A percentile compares a stretch with the other conserved stretches of the same genome.
These are phyloP conservation scores for Desmophyllum pertusum DNA, from an alignment of 92 coral and sea anemone genomes.

Conservation along the genomic window DNA sequence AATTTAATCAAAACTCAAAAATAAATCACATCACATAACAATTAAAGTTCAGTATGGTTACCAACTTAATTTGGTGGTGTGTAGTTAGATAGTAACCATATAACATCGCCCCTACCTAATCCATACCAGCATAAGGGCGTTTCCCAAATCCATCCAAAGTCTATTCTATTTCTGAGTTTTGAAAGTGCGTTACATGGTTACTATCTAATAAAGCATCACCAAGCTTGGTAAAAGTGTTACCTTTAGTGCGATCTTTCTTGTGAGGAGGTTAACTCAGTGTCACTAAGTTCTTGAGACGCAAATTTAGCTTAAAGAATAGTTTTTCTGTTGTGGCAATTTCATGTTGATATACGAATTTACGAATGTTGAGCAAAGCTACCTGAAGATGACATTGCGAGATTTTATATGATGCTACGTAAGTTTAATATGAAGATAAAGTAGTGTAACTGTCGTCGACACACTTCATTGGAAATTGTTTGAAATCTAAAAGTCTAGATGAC, in stretches of 20 bases:
- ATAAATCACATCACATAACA: not conserved
- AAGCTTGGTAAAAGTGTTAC: not conserved
- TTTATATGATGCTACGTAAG: not conserved
- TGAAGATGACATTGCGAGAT: not conserved
- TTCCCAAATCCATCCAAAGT: no score
- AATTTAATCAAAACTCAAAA: not conserved
- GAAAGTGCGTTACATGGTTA: not conserved
- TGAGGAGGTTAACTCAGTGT: no score
- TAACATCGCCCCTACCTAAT: not conserved
- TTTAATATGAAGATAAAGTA: not conserved
- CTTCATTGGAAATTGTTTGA: not conserved
- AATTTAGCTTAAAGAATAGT: not conserved
- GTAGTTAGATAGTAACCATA: not conserved
- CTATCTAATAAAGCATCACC: not conserved
- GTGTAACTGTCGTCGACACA: conserved; percentile 14
- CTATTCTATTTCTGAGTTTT: not conserved
- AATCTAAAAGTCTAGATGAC: not conserved
- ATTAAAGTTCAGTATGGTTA: not conserved
- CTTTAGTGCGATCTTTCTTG: not conserved
- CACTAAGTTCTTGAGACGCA: no score
- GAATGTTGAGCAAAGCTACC: not conserved
- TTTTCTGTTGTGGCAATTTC: not conserved
- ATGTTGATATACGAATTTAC: no score
- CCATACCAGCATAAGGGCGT: not conserved
- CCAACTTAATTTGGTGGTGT: not conserved